A percentile compares a stretch with the other conserved stretches of the same genome.
These are phyloP conservation scores for Geophilus truncorum DNA, from an alignment of 2,888 invertebrate genomes.

Conservation along the genomic window DNA sequence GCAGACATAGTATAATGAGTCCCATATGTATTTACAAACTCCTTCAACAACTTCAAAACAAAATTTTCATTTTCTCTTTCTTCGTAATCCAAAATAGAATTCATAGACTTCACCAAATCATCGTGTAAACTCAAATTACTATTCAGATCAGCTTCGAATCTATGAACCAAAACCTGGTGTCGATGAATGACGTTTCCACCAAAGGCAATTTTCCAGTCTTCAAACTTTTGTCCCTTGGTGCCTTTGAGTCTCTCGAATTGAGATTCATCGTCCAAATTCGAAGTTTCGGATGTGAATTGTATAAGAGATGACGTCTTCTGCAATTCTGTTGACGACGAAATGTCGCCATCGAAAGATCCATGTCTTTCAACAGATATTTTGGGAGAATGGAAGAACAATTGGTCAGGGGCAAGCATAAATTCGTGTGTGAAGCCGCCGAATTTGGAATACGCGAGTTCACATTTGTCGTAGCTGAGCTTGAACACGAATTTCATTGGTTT, in stretches of 20 bases:
- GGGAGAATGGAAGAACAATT: background rate
- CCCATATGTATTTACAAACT: background rate
- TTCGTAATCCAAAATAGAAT: background rate
- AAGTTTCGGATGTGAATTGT: background rate
- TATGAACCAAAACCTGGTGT: background rate
- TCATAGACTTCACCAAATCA: background rate
- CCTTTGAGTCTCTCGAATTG: background rate
- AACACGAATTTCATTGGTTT: background rate
- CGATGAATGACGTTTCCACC: background rate
- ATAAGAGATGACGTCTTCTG: background rate
- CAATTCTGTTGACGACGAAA: background rate
- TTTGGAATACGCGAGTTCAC: background rate
- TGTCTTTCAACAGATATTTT: too few species aligned
- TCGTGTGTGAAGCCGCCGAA: background rate
- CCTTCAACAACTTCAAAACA: background rate
- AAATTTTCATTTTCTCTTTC: background rate
- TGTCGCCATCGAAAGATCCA: background rate
- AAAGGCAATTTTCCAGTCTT: background rate
- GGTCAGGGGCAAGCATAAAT: background rate
- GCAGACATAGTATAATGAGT: background rate
- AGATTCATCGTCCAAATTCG: background rate
- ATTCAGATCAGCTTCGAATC: background rate
- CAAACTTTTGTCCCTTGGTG: background rate
- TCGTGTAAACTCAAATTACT: background rate
- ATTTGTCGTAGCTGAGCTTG: background rate